These are phyloP conservation scores for Leptoteleia sp. DNA, from an alignment of 1,140 invertebrate genomes.

Conservation along the genomic window DNA sequence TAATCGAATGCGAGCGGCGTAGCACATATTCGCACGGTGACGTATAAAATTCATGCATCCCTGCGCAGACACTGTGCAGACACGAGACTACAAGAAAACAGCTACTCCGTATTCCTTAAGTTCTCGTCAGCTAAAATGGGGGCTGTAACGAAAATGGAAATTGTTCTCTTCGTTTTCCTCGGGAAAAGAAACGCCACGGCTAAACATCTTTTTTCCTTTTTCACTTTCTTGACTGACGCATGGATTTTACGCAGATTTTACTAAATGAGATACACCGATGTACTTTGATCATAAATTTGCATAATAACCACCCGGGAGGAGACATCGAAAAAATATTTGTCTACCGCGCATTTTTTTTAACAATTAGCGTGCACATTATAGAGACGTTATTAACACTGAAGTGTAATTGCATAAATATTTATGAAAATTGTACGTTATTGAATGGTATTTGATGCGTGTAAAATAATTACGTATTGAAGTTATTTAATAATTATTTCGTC, in stretches of 20 bases:
- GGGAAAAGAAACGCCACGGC: slow-evolving; percentile 12
- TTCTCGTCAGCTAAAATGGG: slow-evolving; percentile 58
- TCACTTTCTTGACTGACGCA: slow-evolving; percentile 29
- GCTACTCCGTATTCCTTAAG: slow-evolving; percentile 57
- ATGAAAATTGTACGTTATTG: too few species aligned
- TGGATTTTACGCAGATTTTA: slow-evolving; percentile 43
- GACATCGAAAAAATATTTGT: slow-evolving; percentile 9
- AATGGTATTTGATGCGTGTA: too few species aligned
- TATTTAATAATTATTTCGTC: too few species aligned
- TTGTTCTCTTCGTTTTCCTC: slow-evolving; percentile 31
- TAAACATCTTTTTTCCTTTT: slow-evolving; percentile 56
- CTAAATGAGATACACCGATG: slow-evolving; percentile 48
- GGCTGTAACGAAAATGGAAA: slow-evolving; percentile 60
- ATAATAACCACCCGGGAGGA: slow-evolving; percentile 18
- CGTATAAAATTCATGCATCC: slow-evolving; percentile 54
- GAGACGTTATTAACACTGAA: neutral
- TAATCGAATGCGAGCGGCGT: slow-evolving; percentile 50
- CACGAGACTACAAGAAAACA: slow-evolving; percentile 31
- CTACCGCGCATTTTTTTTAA: neutral
- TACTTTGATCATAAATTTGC: slow-evolving; percentile 49
- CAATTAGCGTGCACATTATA: neutral
- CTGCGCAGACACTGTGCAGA: slow-evolving; percentile 39
- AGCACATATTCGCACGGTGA: slow-evolving; percentile 33
- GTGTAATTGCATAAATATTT: too few species aligned
- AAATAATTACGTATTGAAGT: too few species aligned